Conservation (phyloP, 2,888 invertebrate genomes). For the Coelopa pilipes region DNA sequence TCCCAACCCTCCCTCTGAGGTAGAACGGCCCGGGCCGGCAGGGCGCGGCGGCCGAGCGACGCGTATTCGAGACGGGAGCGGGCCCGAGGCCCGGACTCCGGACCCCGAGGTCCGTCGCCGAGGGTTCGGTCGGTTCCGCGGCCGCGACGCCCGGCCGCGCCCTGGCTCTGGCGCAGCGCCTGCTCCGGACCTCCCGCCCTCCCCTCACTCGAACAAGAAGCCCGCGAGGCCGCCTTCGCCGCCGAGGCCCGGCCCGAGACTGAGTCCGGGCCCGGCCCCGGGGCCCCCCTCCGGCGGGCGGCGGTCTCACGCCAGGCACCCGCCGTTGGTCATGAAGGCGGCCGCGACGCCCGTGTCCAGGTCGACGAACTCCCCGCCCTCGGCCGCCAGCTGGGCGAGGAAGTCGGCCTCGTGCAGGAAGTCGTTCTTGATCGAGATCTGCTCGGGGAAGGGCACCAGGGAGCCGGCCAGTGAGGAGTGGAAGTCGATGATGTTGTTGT, state of each 20-base stretch:
- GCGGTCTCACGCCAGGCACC: constrained; percentile 60
- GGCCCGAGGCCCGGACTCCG: too few relatives aligned
- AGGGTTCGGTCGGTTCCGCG: constrained; percentile 17
- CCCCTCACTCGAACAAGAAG: not conserved
- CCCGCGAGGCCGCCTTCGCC: constrained; percentile 37
- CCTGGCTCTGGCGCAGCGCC: constrained; percentile 8
- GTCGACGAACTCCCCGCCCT: constrained; percentile 65
- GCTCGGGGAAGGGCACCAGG: constrained; percentile 58
- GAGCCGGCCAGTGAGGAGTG: constrained; percentile 43
- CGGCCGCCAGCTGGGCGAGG: constrained; percentile 59
- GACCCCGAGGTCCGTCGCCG: not conserved
- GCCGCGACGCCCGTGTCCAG: constrained; percentile 64
- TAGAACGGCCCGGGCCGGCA: too few relatives aligned
- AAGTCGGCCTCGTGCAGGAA: constrained; percentile 60
- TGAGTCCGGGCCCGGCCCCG: too few relatives aligned
- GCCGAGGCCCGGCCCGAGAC: constrained; percentile 47
- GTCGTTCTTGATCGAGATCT: constrained; percentile 63
- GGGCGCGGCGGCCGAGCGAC: too few relatives aligned
- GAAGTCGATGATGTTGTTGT: constrained; percentile 54
- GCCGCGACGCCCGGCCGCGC: constrained; percentile 4
- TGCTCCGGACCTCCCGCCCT: not conserved
- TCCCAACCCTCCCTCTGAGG: too few relatives aligned
- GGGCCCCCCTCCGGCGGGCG: constrained; percentile 37
- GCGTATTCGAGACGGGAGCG: too few relatives aligned
- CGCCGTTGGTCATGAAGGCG: constrained; percentile 64